Base-by-base conservation (phyloP, 2,888 invertebrate species). In the Eupithecia tripunctaria region DNA sequence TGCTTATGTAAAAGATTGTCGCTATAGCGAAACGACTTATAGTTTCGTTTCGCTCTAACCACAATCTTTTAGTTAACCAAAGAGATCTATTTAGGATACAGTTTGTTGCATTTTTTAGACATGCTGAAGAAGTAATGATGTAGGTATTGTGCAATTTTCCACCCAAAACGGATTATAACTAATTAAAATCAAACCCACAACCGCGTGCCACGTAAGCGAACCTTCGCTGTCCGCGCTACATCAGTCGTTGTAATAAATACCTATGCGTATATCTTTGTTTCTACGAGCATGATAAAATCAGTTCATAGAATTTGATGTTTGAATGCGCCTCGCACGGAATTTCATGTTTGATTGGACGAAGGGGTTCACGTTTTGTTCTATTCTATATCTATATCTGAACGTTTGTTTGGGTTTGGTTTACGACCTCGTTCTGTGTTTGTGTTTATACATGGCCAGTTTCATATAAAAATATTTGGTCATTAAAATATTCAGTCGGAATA, bases 271-370 rank as follows among this genome's bases (percentile, higher is more conserved):
- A 56, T 56, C 12, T 56, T 12, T 25, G 25, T 12, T 56, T 25
- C 56, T n/a, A n/a, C n/a, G n/a, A n/a, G 18, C 7, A n/a, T 63
- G 62, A 84, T 85, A 82, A 81, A 87, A 86, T 85, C 84, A 78
- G 82, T 83, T 59, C 29, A 67, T 70, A 68, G 70, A 78, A 79
- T 64, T 36, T 21, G 25, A 14, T 38, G 38, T 63, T 70, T 67
- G 69, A 78, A 80, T 81, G 76, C 79, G 78, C 41, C 76, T 72
- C 70, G 74, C 77, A 74, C 59, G 67, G 76, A 76, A 79, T 83
- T 79, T 80, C 76, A 76, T 73, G 73, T 75, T 70, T 79, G 77
- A 72, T 78, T 78, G 75, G 70, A 76, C 72, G 74, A 72, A 74
- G 76, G 70, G 76, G 72, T 77, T 77, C 75, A 76, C 78, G 78